Percentiles rank a stretch among this genome's conserved stretches.
These are phyloP conservation scores for Sebastes cheni DNA, from an alignment of 2,797 vertebrate genomes.

Conservation along the genomic window DNA sequence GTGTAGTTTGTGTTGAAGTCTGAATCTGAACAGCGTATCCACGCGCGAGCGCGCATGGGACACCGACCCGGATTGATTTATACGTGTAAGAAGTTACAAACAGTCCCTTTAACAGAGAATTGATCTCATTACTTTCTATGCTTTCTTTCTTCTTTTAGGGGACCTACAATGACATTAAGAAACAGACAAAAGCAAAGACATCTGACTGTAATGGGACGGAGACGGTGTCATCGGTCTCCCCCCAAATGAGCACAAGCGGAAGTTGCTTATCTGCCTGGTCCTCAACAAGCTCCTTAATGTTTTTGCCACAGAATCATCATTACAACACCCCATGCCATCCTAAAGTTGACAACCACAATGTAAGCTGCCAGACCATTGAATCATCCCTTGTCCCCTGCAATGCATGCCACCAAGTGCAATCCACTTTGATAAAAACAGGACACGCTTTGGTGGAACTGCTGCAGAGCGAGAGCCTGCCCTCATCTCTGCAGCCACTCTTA, in stretches of 20 bases:
- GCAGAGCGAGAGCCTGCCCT: constrained; percentile 89
- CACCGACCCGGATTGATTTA: no score
- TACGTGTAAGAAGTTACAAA: no score
- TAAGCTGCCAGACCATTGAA: constrained; percentile 80
- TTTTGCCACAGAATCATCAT: constrained; percentile 7
- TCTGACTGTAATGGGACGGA: constrained; percentile 23
- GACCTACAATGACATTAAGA: constrained; percentile 25
- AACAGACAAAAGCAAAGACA: constrained; percentile 27
- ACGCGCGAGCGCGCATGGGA: fast-evolving
- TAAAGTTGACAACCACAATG: constrained; percentile 41
- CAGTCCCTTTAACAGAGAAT: no score
- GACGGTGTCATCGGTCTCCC: not conserved
- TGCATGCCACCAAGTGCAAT: constrained; percentile 82
- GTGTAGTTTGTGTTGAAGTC: no score
- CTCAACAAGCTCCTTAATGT: constrained; percentile 43
- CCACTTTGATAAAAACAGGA: constrained; percentile 82
- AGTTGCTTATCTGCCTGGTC: constrained; percentile 9
- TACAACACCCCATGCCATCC: not conserved
- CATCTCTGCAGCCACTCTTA: constrained; percentile 85
- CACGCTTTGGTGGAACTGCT: constrained; percentile 83
- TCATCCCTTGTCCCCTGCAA: constrained; percentile 82
- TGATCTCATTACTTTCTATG: not conserved
- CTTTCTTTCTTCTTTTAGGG: constrained; percentile 42
- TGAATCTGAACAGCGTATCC: no score
- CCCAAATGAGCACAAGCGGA: constrained; percentile 13